Evolutionary conservation across 1,140 invertebrate species (phyloP), one percentile per base, ranked within the genome.

Genomic region (Tachypleus tridentatus): DNA sequence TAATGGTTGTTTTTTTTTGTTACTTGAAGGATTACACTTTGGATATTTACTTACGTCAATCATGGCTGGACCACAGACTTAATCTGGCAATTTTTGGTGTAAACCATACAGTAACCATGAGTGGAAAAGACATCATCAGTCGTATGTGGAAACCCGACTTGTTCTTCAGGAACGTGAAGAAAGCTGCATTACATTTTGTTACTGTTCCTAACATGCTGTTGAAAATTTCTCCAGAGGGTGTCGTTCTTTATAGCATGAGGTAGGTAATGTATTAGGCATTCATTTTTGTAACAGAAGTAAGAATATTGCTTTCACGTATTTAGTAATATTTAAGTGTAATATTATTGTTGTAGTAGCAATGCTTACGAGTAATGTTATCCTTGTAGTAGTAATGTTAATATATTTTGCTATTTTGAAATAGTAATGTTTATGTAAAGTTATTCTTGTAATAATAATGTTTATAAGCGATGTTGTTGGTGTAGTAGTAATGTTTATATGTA

Each of bases 141-240:
- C 69, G 64, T 11, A 71, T 78, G 5, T 79, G 77, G 77, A 73
- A 76, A 49, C 77, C 77, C 3, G 77, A 79, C 61, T 67, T 76
- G 6, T 78, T 67, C 48, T 67, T 67, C 51, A 51, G 47, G 3
- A 67, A 67, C 49, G 66, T 67, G 29, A 67, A 67, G 57, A 47
- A 56, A 10, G 66, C 64, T n/a, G 50, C 61, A 50, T 64, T 64
- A 10, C 66, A 67, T 47, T 56, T 65, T 29, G 64, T 67, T 9
- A 67, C 64, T 3, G 64, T 67, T 58, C 66, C 66, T 49, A 67
- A 67, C 58, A 65, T 62, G 10, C 49, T 67, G 3, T n/a, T 67
- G 3, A 60, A 60, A 49, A 65, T 67, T n/a, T n/a, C 53, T 9
- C 57, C 62, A 11, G 50, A 65, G 10, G 66, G 66, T 4, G 54